phyloP scores from a whole-genome alignment of 2,113 vertebrate genomes.

The Hypomesus transpacificus region DNA sequence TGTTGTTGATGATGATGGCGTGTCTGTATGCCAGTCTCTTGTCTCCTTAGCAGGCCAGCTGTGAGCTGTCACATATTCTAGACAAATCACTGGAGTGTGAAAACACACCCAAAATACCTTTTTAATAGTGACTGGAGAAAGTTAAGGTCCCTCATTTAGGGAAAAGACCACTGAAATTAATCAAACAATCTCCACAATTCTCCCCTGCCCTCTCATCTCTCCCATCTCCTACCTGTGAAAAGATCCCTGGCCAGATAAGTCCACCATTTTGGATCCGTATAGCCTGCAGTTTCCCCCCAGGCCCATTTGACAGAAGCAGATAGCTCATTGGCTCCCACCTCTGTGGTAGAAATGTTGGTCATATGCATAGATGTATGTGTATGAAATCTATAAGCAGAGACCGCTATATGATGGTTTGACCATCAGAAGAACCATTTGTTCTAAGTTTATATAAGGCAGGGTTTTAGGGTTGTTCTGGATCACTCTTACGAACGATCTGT shows the following conservation, averaged over 20 bases:
- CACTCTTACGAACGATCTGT: no score
- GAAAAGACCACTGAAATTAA: conserved; percentile 15
- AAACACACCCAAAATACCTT: not conserved
- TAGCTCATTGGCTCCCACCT: conserved; percentile 44
- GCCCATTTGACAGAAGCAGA: conserved; percentile 44
- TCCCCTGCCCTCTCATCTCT: conserved; percentile 1
- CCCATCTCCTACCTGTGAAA: conserved; percentile 6
- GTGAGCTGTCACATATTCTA: conserved; percentile 4
- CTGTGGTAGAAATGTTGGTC: no score
- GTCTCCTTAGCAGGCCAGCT: not conserved
- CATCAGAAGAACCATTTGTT: no score
- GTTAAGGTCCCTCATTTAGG: conserved; percentile 4
- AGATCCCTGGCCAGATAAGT: conserved; percentile 53
- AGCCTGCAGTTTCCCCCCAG: conserved; percentile 27
- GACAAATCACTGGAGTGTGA: not conserved
- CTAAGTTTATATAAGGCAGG: no score
- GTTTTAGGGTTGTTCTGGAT: no score
- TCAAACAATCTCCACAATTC: not conserved
- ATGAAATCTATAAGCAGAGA: no score
- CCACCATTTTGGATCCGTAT: conserved; percentile 39
- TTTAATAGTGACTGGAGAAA: not conserved
- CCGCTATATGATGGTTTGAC: no score
- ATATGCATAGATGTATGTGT: no score
- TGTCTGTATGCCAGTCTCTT: not conserved
- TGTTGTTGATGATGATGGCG: not conserved